A percentile compares a stretch with the other conserved stretches of the same genome.
These are phyloP conservation scores for Agrilus planipennis DNA, from an alignment of 1,140 invertebrate species.

Conservation along the genomic window DNA sequence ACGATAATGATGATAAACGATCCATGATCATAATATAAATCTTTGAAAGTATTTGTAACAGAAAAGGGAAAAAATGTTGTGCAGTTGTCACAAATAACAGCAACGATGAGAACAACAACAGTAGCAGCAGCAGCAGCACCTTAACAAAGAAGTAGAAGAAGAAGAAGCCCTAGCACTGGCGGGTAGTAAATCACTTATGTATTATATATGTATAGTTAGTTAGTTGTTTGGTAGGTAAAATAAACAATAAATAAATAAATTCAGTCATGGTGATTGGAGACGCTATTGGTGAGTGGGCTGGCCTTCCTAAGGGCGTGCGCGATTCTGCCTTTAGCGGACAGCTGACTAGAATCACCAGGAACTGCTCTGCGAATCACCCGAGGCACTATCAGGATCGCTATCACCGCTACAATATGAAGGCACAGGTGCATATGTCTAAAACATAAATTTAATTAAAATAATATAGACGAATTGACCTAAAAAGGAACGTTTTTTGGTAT, in stretches of 20 bases:
- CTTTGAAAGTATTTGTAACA: no score
- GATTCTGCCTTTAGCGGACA: conserved; percentile 10
- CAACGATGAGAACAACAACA: no score
- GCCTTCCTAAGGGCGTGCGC: conserved; percentile 9
- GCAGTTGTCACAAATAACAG: no score
- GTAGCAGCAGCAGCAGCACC: no score
- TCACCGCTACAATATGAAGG: conserved; percentile 34
- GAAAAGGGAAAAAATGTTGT: no score
- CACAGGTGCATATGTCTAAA: conserved; percentile 39
- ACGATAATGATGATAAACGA: no score
- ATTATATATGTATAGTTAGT: no score
- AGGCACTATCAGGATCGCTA: conserved; percentile 33
- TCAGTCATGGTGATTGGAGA: conserved; percentile 20
- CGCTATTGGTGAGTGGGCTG: conserved; percentile 15
- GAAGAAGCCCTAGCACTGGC: no score
- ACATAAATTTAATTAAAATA: conserved; percentile 2
- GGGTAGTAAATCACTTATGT: no score
- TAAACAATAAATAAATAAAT: background rate
- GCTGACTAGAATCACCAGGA: conserved; percentile 5
- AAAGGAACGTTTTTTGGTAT: background rate
- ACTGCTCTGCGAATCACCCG: conserved; percentile 18
- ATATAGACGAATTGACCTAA: background rate
- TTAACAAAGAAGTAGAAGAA: no score
- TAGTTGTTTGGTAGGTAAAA: no score
- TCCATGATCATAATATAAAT: no score